A percentile compares a stretch with the other conserved stretches of the same genome.
Evolutionary conservation across 2,113 vertebrate genomes (phyloP).

Genomic region (Scartelaos histophorus): DNA sequence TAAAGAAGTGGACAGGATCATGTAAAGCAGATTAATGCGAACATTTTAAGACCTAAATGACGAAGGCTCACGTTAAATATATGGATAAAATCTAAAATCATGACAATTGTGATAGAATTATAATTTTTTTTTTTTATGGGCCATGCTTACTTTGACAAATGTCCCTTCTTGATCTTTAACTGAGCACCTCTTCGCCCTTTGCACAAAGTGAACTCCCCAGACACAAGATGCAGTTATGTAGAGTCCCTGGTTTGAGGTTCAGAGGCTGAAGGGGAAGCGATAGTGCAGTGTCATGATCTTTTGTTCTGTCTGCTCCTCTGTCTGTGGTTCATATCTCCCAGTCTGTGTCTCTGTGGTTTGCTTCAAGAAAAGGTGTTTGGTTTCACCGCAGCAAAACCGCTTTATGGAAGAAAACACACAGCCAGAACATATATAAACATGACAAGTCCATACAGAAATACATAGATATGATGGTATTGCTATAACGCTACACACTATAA

Average conservation of each 20-base stretch:
- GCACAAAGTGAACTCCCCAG: not conserved
- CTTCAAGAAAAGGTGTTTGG: slow-evolving; percentile 45
- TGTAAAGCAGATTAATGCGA: too few relatives aligned
- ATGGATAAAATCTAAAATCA: too few relatives aligned
- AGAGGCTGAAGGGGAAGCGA: slow-evolving; percentile 10
- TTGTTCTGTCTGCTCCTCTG: slow-evolving; percentile 16
- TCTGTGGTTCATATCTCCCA: slow-evolving; percentile 14
- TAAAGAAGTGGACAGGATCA: too few relatives aligned
- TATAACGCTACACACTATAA: not conserved
- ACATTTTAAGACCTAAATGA: too few relatives aligned
- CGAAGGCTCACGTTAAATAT: too few relatives aligned
- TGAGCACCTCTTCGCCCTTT: slow-evolving; percentile 2
- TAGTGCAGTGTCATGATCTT: slow-evolving; percentile 13
- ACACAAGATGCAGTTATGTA: slow-evolving; percentile 15
- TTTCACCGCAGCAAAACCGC: slow-evolving; percentile 27
- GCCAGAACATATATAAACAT: slow-evolving; percentile 27
- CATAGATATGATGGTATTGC: not conserved
- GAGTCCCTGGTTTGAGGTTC: not conserved
- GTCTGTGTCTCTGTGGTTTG: slow-evolving; percentile 30
- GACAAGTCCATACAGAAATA: slow-evolving; percentile 10
- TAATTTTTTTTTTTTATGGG: too few relatives aligned
- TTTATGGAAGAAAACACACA: slow-evolving; percentile 34
- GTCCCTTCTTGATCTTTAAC: slow-evolving; percentile 20
- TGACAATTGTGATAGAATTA: too few relatives aligned
- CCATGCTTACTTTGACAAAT: slow-evolving; percentile 1